Conservation (phyloP, 2,113 vertebrate species). For the Otocyon megalotis region DNA sequence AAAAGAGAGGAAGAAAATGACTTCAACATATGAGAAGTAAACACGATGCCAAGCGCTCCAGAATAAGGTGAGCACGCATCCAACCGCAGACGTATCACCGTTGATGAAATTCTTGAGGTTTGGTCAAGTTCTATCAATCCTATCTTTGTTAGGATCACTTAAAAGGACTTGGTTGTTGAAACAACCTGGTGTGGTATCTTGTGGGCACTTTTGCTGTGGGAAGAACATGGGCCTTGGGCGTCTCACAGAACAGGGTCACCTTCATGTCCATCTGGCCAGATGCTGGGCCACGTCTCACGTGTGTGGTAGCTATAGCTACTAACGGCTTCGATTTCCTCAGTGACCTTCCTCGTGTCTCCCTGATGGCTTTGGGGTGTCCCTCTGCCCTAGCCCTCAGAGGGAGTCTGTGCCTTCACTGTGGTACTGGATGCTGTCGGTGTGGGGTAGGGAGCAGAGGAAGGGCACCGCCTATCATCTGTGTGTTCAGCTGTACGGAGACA, state of each 20-base stretch:
- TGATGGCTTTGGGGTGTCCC: background rate
- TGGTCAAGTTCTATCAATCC: background rate
- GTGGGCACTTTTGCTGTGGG: background rate
- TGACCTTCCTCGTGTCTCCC: background rate
- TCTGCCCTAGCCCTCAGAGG: too few species aligned
- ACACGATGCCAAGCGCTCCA: rapidly evolving
- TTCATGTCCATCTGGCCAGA: too few species aligned
- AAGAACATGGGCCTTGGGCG: background rate
- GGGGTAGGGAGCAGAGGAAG: rapidly evolving
- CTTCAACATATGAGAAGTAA: background rate
- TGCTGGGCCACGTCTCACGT: rapidly evolving
- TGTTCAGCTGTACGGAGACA: too few species aligned
- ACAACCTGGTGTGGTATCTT: background rate
- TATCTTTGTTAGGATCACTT: background rate
- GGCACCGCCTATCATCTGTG: rapidly evolving
- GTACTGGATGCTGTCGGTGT: rapidly evolving
- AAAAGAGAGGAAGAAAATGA: background rate
- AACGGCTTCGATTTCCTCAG: rapidly evolving
- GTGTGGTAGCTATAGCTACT: too few species aligned
- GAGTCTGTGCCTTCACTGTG: rapidly evolving
- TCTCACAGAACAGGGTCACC: background rate
- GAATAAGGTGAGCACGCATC: background rate
- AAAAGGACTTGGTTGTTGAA: background rate
- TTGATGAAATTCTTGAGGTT: background rate
- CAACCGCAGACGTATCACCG: too few species aligned